Evolutionary conservation across 2,797 vertebrate species (phyloP), one percentile per base, ranked within the genome.

Genomic region (Catostomus latipinnis): DNA sequence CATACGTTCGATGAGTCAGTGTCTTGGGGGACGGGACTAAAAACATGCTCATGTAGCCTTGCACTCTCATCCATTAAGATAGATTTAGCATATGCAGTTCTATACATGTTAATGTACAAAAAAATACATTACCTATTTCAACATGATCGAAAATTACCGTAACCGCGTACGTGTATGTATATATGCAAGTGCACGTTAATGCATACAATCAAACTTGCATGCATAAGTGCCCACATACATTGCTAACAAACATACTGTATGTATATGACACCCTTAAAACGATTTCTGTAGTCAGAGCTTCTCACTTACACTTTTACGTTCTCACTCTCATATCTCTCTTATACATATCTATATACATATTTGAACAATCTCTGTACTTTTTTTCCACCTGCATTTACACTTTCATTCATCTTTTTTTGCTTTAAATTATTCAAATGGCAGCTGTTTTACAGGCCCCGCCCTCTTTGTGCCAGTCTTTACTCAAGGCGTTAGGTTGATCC

Each of bases 241-340:
- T 50, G 16, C 73, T 70, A 75, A 90, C 84, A 84, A 82, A 89
- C 79, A 63, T 74, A 34, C 34, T 34, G 3, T 34, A 88, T 80
- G 63, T 84, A 82, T 65, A 76, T 62, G 88, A 87, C 89, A 88
- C 89, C 86, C 88, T 88, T 92, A 86, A 91, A 85, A 78, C 81
- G 14, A 77, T 58, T 46, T 82, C 83, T 89, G 86, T 89, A 88
- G 89, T 84, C 65, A 84, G 81, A 88, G 78, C 87, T 81, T 87
- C 84, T 84, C 57, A 72, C 60, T 67, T 73, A 13, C 50, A 12
- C 76, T 43, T 43, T 49, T 34, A 34, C 34, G 34, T 48, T 2
- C 6, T 14, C 12, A n/a, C 65, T 68, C 65, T 57, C 53, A 58
- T 14, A 22, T 72, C 60, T 49, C 69, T 72, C 53, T 5, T 71